A percentile compares a stretch with the other conserved stretches of the same genome.
Conservation (phyloP, 2,797 vertebrate species). For the Catostomus latipinnis region DNA sequence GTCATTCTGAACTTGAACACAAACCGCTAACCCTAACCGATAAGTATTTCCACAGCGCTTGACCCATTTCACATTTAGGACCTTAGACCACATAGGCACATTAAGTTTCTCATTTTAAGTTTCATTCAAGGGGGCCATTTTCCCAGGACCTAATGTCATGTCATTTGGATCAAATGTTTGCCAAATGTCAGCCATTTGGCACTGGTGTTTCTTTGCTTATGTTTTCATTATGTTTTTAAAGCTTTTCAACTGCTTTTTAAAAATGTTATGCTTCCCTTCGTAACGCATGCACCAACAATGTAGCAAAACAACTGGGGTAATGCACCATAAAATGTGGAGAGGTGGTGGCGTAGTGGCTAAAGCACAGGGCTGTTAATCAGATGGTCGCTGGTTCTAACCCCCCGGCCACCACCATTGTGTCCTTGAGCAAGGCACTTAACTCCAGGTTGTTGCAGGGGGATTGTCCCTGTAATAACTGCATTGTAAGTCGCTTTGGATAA, state of each 20-base stretch:
- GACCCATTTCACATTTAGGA: slow-evolving; percentile 22
- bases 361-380: no score
- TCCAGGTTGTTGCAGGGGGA: no score
- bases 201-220: slow-evolving; percentile 29
- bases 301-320: no score
- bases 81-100: slow-evolving; percentile 5
- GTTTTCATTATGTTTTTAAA: slow-evolving; percentile 10
- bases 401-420: no score
- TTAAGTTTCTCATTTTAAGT: not conserved
- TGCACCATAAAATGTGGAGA: no score
- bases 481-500: no score
- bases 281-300: no score
- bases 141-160: not conserved
- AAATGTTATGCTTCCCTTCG: not conserved
- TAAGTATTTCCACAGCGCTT: slow-evolving; percentile 7
- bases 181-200: slow-evolving; percentile 19
- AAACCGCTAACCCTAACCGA: not conserved
- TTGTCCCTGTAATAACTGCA: no score
- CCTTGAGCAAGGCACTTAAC: no score
- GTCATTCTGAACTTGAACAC: slow-evolving; percentile 15
- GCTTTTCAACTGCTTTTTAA: slow-evolving; percentile 19
- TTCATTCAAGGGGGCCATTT: not conserved
- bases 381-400: no score
- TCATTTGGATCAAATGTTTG: slow-evolving; percentile 16
- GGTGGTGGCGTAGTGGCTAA: no score